phyloP scores from a whole-genome alignment of 2,113 vertebrate species.

The Pollachius pollachius region DNA sequence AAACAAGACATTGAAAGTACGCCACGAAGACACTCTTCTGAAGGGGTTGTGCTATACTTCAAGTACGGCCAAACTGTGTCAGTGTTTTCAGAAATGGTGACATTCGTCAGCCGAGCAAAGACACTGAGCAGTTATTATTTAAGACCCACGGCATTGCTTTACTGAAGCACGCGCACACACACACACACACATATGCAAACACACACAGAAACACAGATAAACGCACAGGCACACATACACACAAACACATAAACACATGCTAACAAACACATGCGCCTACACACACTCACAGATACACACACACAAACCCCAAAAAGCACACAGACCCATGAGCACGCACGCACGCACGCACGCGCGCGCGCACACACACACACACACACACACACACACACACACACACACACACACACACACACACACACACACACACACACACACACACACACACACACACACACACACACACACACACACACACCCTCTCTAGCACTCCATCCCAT shows the following conservation, averaged over 20 bases:
- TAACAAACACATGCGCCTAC: conserved; percentile 5
- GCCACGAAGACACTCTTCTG: neutral
- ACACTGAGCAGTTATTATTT: neutral
- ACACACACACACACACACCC: conserved; percentile 15
- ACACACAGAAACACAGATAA: conserved; percentile 13
- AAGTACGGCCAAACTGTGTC: conserved; percentile 7
- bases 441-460: conserved; percentile 13
- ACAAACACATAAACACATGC: no score
- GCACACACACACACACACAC: conserved; percentile 14
- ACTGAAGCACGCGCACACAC: neutral
- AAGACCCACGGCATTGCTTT: neutral
- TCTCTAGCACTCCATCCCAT: neutral
- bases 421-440: conserved; percentile 21
- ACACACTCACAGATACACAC: neutral
- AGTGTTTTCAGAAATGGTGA: neutral
- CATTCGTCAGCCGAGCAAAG: neutral
- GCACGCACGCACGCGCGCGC: conserved; percentile 6
- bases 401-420: no score
- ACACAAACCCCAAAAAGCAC: no score
- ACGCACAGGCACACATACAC: neutral
- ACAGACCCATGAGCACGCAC: neutral
- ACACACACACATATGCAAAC: neutral
- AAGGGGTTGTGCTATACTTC: conserved; percentile 14
- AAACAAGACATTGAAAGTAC: neutral
- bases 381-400: conserved; percentile 10